Evolutionary conservation across 2,888 invertebrate genomes (phyloP).

Genomic region (Cephus pulcher): DNA sequence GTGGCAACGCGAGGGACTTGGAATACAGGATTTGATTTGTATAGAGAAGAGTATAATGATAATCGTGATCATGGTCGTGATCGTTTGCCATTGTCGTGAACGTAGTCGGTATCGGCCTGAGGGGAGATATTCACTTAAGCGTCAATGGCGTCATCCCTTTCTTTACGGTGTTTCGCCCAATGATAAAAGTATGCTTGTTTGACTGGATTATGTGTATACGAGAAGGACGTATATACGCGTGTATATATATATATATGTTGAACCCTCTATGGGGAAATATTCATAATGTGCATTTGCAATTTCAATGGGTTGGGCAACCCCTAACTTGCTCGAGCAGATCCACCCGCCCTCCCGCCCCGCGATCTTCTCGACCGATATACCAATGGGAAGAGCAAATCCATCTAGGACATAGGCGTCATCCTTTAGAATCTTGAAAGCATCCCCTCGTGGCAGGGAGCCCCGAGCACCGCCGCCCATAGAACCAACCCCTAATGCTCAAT

Average conservation of each 20-base stretch:
- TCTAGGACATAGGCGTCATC: background rate
- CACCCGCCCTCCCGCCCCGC: slow-evolving; percentile 41
- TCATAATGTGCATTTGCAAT: slow-evolving; percentile 67
- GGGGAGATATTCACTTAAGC: slow-evolving; percentile 50
- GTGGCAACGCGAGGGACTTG: background rate
- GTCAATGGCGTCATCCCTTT: slow-evolving; percentile 8
- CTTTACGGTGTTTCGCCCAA: background rate
- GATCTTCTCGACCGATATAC: slow-evolving; percentile 16
- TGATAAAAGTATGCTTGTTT: background rate
- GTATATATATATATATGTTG: slow-evolving; percentile 29
- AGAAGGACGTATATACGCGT: slow-evolving; percentile 3
- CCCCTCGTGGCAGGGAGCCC: background rate
- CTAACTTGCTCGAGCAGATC: slow-evolving; percentile 49
- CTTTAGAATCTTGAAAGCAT: background rate
- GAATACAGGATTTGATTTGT: background rate
- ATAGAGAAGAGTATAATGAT: background rate
- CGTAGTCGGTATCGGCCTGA: background rate
- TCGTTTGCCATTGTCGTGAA: background rate
- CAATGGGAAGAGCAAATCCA: background rate
- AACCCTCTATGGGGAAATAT: slow-evolving; percentile 64
- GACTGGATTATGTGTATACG: background rate
- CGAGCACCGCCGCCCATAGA: background rate
- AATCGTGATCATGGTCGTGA: background rate
- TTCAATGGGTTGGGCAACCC: slow-evolving; percentile 61
- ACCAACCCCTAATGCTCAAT: background rate